phyloP scores from a whole-genome alignment of 2,888 invertebrate genomes.

The Acanthosepion esculentum region DNA sequence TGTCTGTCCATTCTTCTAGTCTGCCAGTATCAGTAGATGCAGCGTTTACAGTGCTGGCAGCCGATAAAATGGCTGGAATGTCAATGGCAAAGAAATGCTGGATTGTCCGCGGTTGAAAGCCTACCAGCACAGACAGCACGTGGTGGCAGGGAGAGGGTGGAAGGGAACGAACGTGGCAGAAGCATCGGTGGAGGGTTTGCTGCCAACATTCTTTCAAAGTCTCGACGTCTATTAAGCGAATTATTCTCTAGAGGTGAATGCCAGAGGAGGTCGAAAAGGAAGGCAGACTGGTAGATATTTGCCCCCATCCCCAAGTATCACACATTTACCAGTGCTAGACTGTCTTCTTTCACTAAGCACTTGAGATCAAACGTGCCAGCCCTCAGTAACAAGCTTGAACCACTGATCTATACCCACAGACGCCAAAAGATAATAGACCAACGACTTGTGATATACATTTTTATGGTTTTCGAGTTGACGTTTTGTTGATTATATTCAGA shows the following conservation, averaged over 20 bases:
- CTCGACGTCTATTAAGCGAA: conserved; percentile 33
- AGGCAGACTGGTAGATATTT: background rate
- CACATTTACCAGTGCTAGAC: background rate
- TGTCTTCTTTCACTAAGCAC: background rate
- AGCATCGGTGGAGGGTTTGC: background rate
- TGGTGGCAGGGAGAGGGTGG: background rate
- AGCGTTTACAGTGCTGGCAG: background rate
- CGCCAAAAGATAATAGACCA: background rate
- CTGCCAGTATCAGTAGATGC: background rate
- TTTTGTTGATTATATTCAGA: background rate
- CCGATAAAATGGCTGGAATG: conserved; percentile 14
- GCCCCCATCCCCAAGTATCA: background rate
- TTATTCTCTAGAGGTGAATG: background rate
- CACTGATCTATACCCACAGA: background rate
- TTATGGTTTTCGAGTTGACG: background rate
- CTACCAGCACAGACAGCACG: too few species aligned
- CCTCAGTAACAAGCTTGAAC: background rate
- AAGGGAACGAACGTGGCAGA: background rate
- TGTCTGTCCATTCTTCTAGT: background rate
- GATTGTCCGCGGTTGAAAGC: background rate
- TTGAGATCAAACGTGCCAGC: background rate
- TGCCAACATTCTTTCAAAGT: conserved; percentile 33
- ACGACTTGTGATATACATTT: background rate
- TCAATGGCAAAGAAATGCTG: background rate
- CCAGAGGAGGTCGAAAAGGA: background rate